These are phyloP conservation scores for Toxotes chatareus DNA, from an alignment of 2,113 vertebrate species.

Conservation along the genomic window DNA sequence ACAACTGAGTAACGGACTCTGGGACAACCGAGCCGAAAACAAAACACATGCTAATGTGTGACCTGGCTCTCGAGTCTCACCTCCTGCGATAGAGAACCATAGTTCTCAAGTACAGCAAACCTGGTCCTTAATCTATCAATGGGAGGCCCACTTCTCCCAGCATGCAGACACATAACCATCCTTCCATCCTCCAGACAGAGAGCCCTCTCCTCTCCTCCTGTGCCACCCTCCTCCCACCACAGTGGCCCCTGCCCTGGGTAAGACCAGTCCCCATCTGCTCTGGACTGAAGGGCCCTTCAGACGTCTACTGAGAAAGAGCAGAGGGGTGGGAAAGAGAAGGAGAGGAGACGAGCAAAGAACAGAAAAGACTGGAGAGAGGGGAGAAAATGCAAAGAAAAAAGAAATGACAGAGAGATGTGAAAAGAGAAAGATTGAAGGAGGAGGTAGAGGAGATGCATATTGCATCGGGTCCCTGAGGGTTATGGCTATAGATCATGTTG, in stretches of 20 bases:
- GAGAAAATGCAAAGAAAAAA: constrained; percentile 41
- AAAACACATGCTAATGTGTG: constrained; percentile 82
- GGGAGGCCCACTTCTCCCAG: constrained; percentile 76
- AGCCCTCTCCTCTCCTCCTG: constrained; percentile 64
- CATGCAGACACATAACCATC: constrained; percentile 75
- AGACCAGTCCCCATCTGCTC: constrained; percentile 76
- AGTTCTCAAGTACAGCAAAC: constrained; percentile 80
- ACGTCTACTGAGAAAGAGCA: constrained; percentile 84
- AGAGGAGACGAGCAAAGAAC: constrained; percentile 58
- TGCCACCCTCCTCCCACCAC: constrained; percentile 27
- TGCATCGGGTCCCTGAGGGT: constrained; percentile 68
- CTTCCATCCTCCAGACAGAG: constrained; percentile 76
- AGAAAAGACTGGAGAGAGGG: constrained; percentile 52
- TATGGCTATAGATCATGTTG: constrained; percentile 69
- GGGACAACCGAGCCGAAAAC: constrained; percentile 67
- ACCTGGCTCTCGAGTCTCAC: constrained; percentile 78
- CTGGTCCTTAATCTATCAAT: constrained; percentile 83
- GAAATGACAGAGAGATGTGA: constrained; percentile 62
- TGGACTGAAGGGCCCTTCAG: constrained; percentile 80
- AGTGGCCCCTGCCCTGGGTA: constrained; percentile 69
- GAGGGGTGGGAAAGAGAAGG: constrained; percentile 75
- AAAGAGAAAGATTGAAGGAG: constrained; percentile 67
- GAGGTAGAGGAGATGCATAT: constrained; percentile 73
- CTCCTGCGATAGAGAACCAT: constrained; percentile 74
- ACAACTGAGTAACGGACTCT: constrained; percentile 65